phyloP scores from a whole-genome alignment of 1,140 invertebrate genomes.

The Vollenhovia emeryi region DNA sequence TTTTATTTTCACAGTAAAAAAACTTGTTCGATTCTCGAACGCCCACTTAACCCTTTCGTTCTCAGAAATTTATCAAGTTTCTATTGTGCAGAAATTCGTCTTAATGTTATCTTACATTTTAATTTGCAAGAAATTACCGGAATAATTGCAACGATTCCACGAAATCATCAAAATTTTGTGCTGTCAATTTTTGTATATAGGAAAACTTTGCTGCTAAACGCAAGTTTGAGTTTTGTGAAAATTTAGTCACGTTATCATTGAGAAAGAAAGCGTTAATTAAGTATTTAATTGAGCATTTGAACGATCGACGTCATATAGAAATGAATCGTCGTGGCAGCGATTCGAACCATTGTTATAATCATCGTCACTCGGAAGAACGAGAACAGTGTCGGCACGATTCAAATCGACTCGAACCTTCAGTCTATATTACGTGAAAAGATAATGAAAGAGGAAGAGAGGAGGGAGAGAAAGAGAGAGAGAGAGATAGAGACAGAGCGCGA shows the following conservation, averaged over 20 bases:
- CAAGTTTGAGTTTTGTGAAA: background rate
- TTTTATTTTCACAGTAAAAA: slow-evolving; percentile 42
- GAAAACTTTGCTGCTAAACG: background rate
- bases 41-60: slow-evolving; percentile 20
- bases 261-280: slow-evolving; percentile 47
- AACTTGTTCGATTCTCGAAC: slow-evolving; percentile 37
- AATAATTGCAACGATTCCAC: background rate
- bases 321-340: slow-evolving; percentile 48
- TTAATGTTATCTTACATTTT: background rate
- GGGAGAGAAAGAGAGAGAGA: background rate
- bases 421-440: slow-evolving; percentile 33
- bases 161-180: background rate
- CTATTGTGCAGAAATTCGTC: background rate
- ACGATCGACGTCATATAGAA: slow-evolving; percentile 44
- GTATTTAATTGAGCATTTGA: slow-evolving; percentile 52
- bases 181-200: background rate
- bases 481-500: background rate
- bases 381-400: slow-evolving; percentile 44
- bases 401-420: slow-evolving; percentile 44
- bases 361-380: slow-evolving; percentile 54
- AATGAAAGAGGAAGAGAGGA: background rate
- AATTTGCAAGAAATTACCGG: background rate
- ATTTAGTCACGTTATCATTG: background rate
- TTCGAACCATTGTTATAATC: slow-evolving; percentile 35
- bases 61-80: background rate